phyloP scores from a whole-genome alignment of 2,888 invertebrate species.

The Cylloceria caligata region DNA sequence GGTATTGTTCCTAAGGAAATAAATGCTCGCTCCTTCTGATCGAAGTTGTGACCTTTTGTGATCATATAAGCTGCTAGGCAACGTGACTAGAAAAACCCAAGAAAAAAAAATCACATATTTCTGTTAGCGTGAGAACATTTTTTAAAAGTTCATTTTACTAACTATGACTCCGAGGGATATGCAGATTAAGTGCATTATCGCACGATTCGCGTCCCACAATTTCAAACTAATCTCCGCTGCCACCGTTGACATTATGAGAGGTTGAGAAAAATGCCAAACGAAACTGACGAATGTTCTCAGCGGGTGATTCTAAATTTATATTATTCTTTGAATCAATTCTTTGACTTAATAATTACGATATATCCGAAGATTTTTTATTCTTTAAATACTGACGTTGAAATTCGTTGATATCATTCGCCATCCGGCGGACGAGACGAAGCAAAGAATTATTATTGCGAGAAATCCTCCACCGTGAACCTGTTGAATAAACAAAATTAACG shows the following conservation, averaged over 20 bases:
- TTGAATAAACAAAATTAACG: background rate
- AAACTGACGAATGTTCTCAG: constrained; percentile 86
- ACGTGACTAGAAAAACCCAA: constrained; percentile 39
- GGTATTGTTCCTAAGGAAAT: constrained; percentile 58
- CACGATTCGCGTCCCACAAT: constrained; percentile 84
- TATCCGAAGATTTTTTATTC: background rate
- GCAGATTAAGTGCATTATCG: constrained; percentile 85
- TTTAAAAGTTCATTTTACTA: constrained; percentile 76
- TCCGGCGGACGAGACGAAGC: constrained; percentile 63
- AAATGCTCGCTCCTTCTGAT: constrained; percentile 52
- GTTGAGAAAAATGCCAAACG: constrained; percentile 90
- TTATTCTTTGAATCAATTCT: background rate
- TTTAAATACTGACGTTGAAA: constrained; percentile 55
- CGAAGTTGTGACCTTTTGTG: constrained; percentile 53
- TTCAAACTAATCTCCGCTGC: constrained; percentile 89
- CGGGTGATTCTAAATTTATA: constrained; percentile 72
- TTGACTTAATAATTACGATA: background rate
- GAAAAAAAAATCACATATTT: background rate
- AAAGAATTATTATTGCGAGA: constrained; percentile 81
- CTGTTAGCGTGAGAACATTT: background rate
- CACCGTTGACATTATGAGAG: constrained; percentile 90
- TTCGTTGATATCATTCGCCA: constrained; percentile 61
- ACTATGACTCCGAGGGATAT: constrained; percentile 80
- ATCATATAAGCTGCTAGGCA: constrained; percentile 53
- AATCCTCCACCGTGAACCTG: constrained; percentile 85